Conservation (phyloP, 2,888 invertebrate genomes). For the Rhogogaster chlorosoma region DNA sequence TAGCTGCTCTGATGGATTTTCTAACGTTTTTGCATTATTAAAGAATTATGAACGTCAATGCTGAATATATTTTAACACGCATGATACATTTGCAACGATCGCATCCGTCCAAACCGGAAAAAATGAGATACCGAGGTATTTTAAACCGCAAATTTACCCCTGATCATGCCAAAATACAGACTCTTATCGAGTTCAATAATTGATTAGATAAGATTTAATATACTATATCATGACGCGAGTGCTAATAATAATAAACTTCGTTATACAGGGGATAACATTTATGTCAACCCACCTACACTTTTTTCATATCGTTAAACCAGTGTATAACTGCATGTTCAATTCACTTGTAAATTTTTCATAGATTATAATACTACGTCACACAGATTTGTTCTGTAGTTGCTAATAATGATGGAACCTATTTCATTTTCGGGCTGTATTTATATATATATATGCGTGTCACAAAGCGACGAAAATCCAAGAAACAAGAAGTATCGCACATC, state of each 20-base stretch:
- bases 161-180: background rate
- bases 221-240: background rate
- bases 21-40: background rate
- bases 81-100: background rate
- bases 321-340: background rate
- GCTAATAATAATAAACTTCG: background rate
- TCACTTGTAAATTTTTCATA: background rate
- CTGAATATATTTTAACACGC: background rate
- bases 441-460: background rate
- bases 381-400: background rate
- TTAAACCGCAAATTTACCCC: background rate
- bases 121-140: background rate
- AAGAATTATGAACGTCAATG: background rate
- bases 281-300: background rate
- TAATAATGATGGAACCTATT: background rate
- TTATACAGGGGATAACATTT: constrained; percentile 1
- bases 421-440: background rate
- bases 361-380: background rate
- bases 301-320: background rate
- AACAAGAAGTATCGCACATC: background rate
- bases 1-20: background rate
- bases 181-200: constrained; percentile 15
- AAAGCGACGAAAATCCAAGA: background rate
- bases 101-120: background rate
- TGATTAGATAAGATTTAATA: constrained; percentile 39